phyloP scores from a whole-genome alignment of 2,888 invertebrate species.

The Ophion slaviceki region DNA sequence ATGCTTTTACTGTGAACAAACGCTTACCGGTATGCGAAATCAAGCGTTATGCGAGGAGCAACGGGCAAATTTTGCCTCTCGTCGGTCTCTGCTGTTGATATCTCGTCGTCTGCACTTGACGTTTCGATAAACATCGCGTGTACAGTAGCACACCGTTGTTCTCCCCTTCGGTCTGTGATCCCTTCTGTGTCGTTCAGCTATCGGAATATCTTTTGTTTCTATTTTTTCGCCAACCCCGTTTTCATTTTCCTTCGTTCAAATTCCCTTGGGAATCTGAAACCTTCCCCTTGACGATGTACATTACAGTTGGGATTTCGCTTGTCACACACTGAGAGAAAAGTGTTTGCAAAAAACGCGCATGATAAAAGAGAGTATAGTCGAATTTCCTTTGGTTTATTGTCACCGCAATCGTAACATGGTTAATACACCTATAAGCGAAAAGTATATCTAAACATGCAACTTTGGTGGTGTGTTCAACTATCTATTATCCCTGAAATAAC shows the following conservation, averaged over 20 bases:
- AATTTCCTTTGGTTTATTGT: too few relatives aligned
- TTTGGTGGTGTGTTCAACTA: too few relatives aligned
- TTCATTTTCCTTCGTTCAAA: conserved; percentile 36
- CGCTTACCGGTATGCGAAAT: conserved; percentile 69
- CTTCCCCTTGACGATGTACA: background rate
- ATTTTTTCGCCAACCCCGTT: conserved; percentile 44
- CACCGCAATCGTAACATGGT: too few relatives aligned
- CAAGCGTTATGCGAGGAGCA: conserved; percentile 66
- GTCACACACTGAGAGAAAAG: background rate
- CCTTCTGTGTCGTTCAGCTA: conserved; percentile 47
- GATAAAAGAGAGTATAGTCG: too few relatives aligned
- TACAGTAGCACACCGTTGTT: conserved; percentile 65
- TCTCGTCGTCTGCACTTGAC: conserved; percentile 76
- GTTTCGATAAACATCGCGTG: conserved; percentile 79
- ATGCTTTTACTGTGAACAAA: conserved; percentile 72
- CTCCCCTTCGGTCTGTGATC: conserved; percentile 32
- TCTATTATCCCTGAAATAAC: too few relatives aligned
- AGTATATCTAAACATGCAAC: too few relatives aligned
- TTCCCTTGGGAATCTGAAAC: conserved; percentile 4
- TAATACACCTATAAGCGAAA: too few relatives aligned
- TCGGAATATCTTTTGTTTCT: conserved; percentile 66
- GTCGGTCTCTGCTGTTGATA: conserved; percentile 65
- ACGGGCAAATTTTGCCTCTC: conserved; percentile 59
- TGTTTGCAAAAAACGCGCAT: too few relatives aligned
- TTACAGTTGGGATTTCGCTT: background rate